These are phyloP conservation scores for Tenthredo scrophulariae DNA, from an alignment of 2,888 invertebrate species.

Conservation along the genomic window DNA sequence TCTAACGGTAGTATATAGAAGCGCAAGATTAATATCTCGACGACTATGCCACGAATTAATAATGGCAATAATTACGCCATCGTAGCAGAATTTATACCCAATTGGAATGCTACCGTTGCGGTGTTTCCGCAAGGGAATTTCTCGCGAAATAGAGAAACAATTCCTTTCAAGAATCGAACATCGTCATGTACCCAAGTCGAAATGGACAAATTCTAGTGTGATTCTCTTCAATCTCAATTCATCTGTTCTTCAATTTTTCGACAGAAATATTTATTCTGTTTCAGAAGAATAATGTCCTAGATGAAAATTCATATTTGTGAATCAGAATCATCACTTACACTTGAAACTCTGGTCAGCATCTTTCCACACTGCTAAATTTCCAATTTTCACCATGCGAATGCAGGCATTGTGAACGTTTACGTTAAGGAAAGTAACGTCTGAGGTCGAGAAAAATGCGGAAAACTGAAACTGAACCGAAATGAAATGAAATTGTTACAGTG, in stretches of 20 bases:
- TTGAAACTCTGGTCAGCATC: too few relatives aligned
- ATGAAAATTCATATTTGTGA: too few relatives aligned
- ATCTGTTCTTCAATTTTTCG: too few relatives aligned
- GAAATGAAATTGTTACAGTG: background rate
- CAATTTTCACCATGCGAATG: too few relatives aligned
- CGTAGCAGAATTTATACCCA: slow-evolving; percentile 14
- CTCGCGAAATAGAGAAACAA: background rate
- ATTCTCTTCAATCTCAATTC: background rate
- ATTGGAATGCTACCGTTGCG: background rate
- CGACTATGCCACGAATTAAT: background rate
- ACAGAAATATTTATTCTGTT: too few relatives aligned
- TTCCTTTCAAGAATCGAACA: background rate
- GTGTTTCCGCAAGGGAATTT: background rate
- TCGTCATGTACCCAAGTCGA: background rate
- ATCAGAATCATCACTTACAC: too few relatives aligned
- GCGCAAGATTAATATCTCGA: slow-evolving; percentile 22
- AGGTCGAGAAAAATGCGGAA: background rate
- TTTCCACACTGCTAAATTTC: too few relatives aligned
- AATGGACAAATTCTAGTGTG: background rate
- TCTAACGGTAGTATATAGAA: background rate
- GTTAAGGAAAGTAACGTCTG: background rate
- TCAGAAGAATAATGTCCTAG: too few relatives aligned
- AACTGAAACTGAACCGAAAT: background rate
- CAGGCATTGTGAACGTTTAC: too few relatives aligned
- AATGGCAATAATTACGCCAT: slow-evolving; percentile 34